phyloP scores from a whole-genome alignment of 2,797 vertebrate genomes.

The Nannoperca obscura region DNA sequence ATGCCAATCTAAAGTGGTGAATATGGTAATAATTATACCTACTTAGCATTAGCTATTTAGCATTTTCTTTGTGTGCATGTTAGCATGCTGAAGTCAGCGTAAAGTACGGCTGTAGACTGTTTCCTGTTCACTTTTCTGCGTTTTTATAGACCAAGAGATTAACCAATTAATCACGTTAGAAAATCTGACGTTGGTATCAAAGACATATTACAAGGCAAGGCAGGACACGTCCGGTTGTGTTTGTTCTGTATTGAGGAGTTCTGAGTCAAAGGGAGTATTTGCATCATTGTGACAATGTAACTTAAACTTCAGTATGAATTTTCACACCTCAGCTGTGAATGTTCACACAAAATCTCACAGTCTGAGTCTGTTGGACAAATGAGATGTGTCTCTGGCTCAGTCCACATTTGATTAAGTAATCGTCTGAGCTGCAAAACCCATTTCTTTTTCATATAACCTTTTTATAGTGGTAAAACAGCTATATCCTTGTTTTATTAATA shows the following conservation, averaged over 20 bases:
- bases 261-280: neutral
- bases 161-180: constrained; percentile 3
- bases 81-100: neutral
- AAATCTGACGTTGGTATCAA: constrained; percentile 9
- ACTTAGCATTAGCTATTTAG: neutral
- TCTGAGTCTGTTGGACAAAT: constrained; percentile 12
- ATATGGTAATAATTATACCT: neutral
- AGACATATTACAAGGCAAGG: neutral
- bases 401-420: constrained; percentile 30
- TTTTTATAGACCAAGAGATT: neutral
- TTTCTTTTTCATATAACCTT: neutral
- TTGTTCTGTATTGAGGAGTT: neutral
- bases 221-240: neutral
- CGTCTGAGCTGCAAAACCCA: constrained; percentile 4
- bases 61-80: neutral
- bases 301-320: constrained; percentile 19
- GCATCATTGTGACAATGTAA: constrained; percentile 23
- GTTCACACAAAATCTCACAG: constrained; percentile 60
- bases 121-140: neutral
- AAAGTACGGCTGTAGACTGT: no score
- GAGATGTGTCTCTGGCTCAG: constrained; percentile 10
- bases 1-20: neutral
- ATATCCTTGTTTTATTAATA: neutral
- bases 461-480: neutral
- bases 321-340: constrained; percentile 66